Base-by-base conservation (phyloP, 2,113 vertebrate species). In the Fulica atra region DNA sequence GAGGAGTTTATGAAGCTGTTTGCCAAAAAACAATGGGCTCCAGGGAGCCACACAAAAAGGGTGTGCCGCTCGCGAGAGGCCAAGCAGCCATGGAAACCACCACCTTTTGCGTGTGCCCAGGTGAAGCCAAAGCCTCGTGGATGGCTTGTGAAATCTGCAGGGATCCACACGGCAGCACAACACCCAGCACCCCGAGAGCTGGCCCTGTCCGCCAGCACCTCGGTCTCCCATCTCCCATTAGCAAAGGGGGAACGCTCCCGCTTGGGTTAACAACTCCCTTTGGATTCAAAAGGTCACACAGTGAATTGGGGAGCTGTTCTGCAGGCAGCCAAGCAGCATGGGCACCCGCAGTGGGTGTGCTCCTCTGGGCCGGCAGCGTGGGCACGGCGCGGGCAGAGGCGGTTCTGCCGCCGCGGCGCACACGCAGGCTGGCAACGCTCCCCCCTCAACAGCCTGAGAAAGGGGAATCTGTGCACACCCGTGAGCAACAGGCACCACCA, bases 1-100 rank as follows among this genome's bases (percentile, higher is more conserved):
- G 97, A 98, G 97, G 97, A 97, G 96, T 98, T 98, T 98, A 97
- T 92, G 77, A 89, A 98, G 96, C 95, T 78, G 91, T 93, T 97
- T 98, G 98, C 98, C 98, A 98, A 98, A 98, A 98, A 98, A 97
- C 98, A 98, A 97, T 97, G 87, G 96, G 96, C 98, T 98, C 96
- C 77, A 94, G 98, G 97, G 97, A 97, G 96, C 95, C 96, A 97
- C 96, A 98, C 97, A 98, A 96, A 98, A 97, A 98, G 98, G 98
- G 98, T 88, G 98, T 98, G 98, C 97, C 97, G 3, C 93, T 87
- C 65, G 20, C 84, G 95, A 44, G 69, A 97, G 97, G 89, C 94
- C 31, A 50, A 85, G 95, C 96, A 98, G 95, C 98, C 97, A 98
- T 97, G 97, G 98, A 98, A 98, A 98, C 98, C 97, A 92, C 92